These are phyloP conservation scores for Rhizomys pruinosus DNA, from an alignment of 2,113 vertebrate genomes.

Conservation along the genomic window DNA sequence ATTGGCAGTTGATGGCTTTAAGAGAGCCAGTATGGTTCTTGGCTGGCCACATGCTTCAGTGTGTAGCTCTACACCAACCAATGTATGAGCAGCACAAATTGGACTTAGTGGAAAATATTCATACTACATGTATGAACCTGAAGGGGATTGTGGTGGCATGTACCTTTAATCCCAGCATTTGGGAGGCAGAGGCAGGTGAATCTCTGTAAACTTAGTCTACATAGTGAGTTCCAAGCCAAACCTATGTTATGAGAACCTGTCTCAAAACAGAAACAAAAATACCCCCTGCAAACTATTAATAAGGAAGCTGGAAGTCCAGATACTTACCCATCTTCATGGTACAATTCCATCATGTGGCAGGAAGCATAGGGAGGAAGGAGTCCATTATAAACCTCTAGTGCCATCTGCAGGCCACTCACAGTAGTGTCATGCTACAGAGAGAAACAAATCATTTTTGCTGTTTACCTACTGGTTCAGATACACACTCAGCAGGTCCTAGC, in stretches of 20 bases:
- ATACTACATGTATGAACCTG: no score
- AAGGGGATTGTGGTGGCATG: not conserved
- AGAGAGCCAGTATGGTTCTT: not conserved
- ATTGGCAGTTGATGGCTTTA: not conserved
- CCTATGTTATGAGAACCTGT: not conserved
- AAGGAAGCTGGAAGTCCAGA: not conserved
- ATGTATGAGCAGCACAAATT: not conserved
- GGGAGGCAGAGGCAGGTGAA: not conserved
- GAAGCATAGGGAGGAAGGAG: constrained; percentile 91
- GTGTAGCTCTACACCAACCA: not conserved
- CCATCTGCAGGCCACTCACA: constrained; percentile 91
- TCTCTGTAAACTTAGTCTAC: not conserved
- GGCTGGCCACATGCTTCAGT: not conserved
- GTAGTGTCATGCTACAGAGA: constrained; percentile 89
- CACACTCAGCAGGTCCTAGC: not conserved
- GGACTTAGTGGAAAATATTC: not conserved
- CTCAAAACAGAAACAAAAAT: not conserved
- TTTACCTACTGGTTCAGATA: not conserved
- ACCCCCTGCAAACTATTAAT: not conserved
- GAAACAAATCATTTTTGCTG: constrained; percentile 1
- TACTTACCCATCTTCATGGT: constrained; percentile 91
- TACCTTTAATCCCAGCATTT: no score
- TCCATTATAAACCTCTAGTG: constrained; percentile 90
- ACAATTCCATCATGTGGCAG: constrained; percentile 93
- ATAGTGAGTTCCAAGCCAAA: not conserved